Conservation (phyloP, 1,140 invertebrate species). For the Delia radicum region DNA sequence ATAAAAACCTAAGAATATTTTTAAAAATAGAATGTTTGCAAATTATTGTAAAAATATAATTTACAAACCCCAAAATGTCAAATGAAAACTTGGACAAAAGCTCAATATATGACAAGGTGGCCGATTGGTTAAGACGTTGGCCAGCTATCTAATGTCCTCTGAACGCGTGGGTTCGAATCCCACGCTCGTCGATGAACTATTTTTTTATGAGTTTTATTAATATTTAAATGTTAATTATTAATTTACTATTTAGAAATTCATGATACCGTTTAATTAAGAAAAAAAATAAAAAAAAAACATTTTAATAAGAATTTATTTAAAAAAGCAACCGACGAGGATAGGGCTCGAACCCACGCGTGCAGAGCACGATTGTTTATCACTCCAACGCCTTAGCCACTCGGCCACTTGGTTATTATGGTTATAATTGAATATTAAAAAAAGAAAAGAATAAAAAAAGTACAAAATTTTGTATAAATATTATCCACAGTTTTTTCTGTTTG, state of each 20-base stretch:
- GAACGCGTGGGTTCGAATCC: slow-evolving; percentile 87
- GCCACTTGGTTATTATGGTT: slow-evolving; percentile 88
- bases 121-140: slow-evolving; percentile 89
- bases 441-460: no score
- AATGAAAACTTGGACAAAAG: not conserved
- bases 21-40: not conserved
- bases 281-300: no score
- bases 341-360: no score
- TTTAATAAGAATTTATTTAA: no score
- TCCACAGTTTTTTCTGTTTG: no score
- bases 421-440: no score
- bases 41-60: not conserved
- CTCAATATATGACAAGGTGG: slow-evolving; percentile 68
- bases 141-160: slow-evolving; percentile 73
- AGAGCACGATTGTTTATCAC: no score
- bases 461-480: no score
- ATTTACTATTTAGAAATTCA: not conserved
- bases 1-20: no score
- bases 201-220: not conserved
- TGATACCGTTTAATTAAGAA: not conserved
- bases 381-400: slow-evolving; percentile 89
- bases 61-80: not conserved
- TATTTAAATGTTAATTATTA: not conserved
- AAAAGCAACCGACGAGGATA: no score
- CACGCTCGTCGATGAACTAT: slow-evolving; percentile 71